phyloP scores from a whole-genome alignment of 2,888 invertebrate species.

The Pyrrhia umbra region DNA sequence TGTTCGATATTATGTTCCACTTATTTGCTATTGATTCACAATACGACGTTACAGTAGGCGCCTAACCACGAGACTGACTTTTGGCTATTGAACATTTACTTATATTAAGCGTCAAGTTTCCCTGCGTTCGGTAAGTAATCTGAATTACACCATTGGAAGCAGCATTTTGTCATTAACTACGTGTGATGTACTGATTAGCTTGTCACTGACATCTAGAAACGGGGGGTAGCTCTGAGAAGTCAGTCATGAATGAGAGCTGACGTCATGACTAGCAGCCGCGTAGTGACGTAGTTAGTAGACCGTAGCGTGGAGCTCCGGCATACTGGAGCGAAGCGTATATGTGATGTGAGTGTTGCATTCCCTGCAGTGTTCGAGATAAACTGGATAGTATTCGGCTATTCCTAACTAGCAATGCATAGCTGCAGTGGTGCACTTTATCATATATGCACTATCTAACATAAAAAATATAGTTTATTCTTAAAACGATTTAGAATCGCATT shows the following conservation, averaged over 20 bases:
- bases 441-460: no score
- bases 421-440: no score
- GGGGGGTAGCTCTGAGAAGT: slow-evolving; percentile 14
- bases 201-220: background rate
- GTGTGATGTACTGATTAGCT: slow-evolving; percentile 19
- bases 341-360: background rate
- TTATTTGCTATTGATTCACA: slow-evolving; percentile 29
- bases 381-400: background rate
- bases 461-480: no score
- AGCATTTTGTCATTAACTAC: slow-evolving; percentile 7
- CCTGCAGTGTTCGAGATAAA: background rate
- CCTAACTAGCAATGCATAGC: background rate
- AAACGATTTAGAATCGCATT: no score
- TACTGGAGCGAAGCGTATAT: slow-evolving; percentile 17
- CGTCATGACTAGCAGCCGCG: slow-evolving; percentile 17
- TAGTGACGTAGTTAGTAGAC: slow-evolving; percentile 7
- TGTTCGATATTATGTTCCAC: slow-evolving; percentile 45
- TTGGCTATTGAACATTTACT: slow-evolving; percentile 41
- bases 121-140: slow-evolving; percentile 5
- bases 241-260: slow-evolving; percentile 21
- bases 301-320: background rate
- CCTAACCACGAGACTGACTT: slow-evolving; percentile 51
- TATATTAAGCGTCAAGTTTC: slow-evolving; percentile 43
- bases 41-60: slow-evolving; percentile 51
- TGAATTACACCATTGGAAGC: slow-evolving; percentile 18